Evolutionary conservation across 2,888 invertebrate genomes (phyloP), one percentile per base, ranked within the genome.

Genomic region (Cyrtodaria siliqua): DNA sequence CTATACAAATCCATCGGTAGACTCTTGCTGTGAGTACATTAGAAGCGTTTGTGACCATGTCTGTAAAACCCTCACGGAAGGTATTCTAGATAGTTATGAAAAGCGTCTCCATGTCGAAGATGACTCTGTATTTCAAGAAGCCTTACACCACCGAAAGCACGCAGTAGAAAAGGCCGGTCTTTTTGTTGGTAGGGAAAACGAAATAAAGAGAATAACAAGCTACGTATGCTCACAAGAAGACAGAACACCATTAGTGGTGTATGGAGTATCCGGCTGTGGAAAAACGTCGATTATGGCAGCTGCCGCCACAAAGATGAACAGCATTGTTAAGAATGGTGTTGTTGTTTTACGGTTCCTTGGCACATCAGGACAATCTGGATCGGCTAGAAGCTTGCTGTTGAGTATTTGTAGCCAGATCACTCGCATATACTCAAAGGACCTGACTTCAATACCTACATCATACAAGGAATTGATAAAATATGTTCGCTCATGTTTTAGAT

Each of bases 221-320:
- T 80, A 80, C 50, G 18, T 68, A 3, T 12, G 38, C 14, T 64
- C 64, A 2, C 29, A 23, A 24, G 24, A 57, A 24, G 63, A 68
- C 14, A 63, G 38, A n/a, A 59, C 66, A 18, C 90, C 90, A 14
- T 56, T 90, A 1, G 78, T 89, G 9, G 40, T 91, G 1, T 78
- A 86, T 69, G 91, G 91, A 1, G 60, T 69, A 24, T 89, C 90
- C 1, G 91, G 91, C 20, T 83, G 86, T 40, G 91, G 91, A 0
- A 91, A 91, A 69, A 89, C 91, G 4, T 83, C 91, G 0, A 20
- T 91, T 16, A 88, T 91, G 87, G 89, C 90, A 2, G 77, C 84
- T 26, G 33, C 59, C 20, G 52, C 76, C 9, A 80, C 26, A 33
- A 57, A 57, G 23, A 52, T 55, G 4, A 77, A 70, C 12, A 49